Base-by-base conservation (phyloP, 2,888 invertebrate species). In the Parnassius smintheus region DNA sequence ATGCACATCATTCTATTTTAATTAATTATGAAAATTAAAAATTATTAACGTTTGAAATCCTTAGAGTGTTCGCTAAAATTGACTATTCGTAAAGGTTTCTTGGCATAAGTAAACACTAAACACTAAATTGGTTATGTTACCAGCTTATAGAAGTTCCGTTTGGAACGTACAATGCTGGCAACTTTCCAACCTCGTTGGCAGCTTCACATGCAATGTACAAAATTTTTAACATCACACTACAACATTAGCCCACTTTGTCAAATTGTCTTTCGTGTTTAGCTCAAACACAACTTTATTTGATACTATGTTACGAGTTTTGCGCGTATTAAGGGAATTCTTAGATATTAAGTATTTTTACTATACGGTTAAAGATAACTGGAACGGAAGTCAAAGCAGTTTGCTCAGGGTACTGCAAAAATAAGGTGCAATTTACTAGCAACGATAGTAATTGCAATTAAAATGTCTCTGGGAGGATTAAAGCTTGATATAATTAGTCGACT, bases 191-290 rank as follows among this genome's bases (percentile, higher is more conserved):
- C 63, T 62, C 65, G 69, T 75, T 80, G 82, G 80, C 82, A 82
- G 68, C 72, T 68, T 80, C 82, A 79, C 75, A 83, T 85, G 83
- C 84, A 80, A 82, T 75, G 77, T 82, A 82, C 70, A 75, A 73
- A 77, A 75, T 79, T 77, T 56, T 77, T 76, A 75, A 79, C 76
- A 79, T 78, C 77, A 76, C 75, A 69, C 73, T 35, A 69, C 69
- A 67, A 68, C 68, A 67, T 68, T 77, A 78, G 75, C 76, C 72
- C 78, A 64, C 70, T 73, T 73, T 72, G 74, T 75, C 74, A 66
- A 68, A 70, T 69, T 66, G 56, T 66, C 68, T 72, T 68, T 69
- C 60, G 56, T 52, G 56, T 65, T 65, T 51, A 52, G 18, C 18
- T 2, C 12, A 50, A 22, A 11, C 50, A 13, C 35, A 35, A 35